Evolutionary conservation across 2,797 vertebrate species (phyloP).

Genomic region (Anolis apletophallus): DNA sequence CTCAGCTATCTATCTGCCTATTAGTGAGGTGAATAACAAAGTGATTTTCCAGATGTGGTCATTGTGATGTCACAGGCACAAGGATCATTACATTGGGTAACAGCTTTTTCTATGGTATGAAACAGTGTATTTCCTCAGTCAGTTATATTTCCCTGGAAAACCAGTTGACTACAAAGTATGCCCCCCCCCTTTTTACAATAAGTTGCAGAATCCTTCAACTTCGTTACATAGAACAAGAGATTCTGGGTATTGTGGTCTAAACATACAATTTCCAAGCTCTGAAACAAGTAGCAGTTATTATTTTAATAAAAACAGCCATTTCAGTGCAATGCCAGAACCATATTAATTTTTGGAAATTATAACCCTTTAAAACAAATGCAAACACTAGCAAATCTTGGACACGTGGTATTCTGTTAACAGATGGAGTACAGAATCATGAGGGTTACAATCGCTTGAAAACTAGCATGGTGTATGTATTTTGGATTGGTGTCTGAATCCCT

Average conservation of each 20-base stretch:
- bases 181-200: background rate
- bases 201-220: too few species aligned
- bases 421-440: background rate
- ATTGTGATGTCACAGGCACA: background rate
- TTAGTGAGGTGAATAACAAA: background rate
- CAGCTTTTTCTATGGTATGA: background rate
- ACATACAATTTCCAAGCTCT: too few species aligned
- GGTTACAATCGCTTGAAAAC: too few species aligned
- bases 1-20: background rate
- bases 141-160: background rate
- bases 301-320: background rate
- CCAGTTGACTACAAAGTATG: background rate
- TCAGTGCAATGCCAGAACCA: background rate
- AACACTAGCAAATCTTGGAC: background rate
- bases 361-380: background rate
- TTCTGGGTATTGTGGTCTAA: too few species aligned
- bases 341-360: background rate
- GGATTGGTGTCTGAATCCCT: too few species aligned
- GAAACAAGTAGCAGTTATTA: background rate
- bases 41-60: constrained; percentile 13
- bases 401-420: background rate
- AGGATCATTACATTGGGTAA: background rate
- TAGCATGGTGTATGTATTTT: too few species aligned
- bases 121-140: background rate
- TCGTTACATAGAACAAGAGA: too few species aligned